phyloP scores from a whole-genome alignment of 2,888 invertebrate species.

The Cryptus viduatorius region DNA sequence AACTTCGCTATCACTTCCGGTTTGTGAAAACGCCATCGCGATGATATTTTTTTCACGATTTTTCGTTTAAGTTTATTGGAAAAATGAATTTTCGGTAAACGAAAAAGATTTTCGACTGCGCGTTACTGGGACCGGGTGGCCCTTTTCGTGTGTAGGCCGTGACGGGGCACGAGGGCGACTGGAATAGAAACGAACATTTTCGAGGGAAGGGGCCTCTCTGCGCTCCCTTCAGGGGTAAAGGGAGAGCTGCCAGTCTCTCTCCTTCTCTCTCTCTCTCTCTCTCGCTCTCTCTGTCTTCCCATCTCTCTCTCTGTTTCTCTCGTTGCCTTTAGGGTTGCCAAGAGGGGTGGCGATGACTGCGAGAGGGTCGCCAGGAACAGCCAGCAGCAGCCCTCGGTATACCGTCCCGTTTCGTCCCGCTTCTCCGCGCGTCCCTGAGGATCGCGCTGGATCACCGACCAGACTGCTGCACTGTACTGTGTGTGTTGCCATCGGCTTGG shows the following conservation, averaged over 20 bases:
- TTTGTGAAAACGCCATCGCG: background rate
- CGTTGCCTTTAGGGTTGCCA: slow-evolving; percentile 63
- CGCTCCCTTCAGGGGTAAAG: slow-evolving; percentile 67
- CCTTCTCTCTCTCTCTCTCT: slow-evolving; percentile 19
- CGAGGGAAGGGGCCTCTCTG: slow-evolving; percentile 76
- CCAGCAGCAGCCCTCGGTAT: slow-evolving; percentile 49
- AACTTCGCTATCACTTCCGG: background rate
- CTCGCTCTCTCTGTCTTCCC: too few species aligned
- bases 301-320: slow-evolving; percentile 25
- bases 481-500: background rate
- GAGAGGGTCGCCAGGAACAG: slow-evolving; percentile 73
- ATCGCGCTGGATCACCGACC: slow-evolving; percentile 64
- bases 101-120: background rate
- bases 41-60: background rate
- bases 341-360: slow-evolving; percentile 75
- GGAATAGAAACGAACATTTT: slow-evolving; percentile 80
- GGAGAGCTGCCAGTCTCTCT: slow-evolving; percentile 53
- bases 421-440: slow-evolving; percentile 64
- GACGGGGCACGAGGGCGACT: slow-evolving; percentile 75
- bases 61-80: slow-evolving; percentile 4
- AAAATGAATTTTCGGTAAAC: slow-evolving; percentile 12
- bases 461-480: slow-evolving; percentile 54
- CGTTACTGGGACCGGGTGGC: slow-evolving; percentile 63
- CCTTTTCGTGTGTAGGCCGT: slow-evolving; percentile 69
- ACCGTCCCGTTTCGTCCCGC: slow-evolving; percentile 56